Percentiles rank a stretch among this genome's conserved stretches.
phyloP scores from a whole-genome alignment of 2,113 vertebrate species.

The Oncorhynchus keta region DNA sequence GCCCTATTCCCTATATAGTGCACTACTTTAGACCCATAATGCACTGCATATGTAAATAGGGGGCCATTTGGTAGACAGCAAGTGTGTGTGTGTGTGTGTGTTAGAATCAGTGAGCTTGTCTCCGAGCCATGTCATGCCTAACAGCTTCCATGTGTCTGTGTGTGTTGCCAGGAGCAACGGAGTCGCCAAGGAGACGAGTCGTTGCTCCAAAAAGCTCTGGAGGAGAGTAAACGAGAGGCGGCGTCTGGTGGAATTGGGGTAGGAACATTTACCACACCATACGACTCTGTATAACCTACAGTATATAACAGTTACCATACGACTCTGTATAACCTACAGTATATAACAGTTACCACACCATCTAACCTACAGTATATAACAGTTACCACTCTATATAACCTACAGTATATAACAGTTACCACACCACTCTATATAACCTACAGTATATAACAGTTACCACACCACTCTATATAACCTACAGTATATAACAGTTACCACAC shows the following conservation, averaged over 20 bases:
- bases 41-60: background rate
- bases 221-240: constrained; percentile 76
- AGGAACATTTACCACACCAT: constrained; percentile 43
- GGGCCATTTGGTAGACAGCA: no score
- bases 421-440: no score
- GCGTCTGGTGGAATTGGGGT: constrained; percentile 78
- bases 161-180: constrained; percentile 81
- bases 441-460: no score
- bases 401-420: no score
- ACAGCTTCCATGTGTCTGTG: constrained; percentile 44
- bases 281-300: no score
- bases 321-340: no score
- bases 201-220: constrained; percentile 69
- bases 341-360: no score
- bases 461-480: no score
- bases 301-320: no score
- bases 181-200: constrained; percentile 84
- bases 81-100: constrained; percentile 18
- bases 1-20: background rate
- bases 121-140: constrained; percentile 27
- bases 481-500: no score
- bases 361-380: no score
- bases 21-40: background rate
- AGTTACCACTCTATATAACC: no score
- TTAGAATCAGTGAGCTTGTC: constrained; percentile 48